These are phyloP conservation scores for Orthosia cruda DNA, from an alignment of 2,888 invertebrate species.

Conservation along the genomic window DNA sequence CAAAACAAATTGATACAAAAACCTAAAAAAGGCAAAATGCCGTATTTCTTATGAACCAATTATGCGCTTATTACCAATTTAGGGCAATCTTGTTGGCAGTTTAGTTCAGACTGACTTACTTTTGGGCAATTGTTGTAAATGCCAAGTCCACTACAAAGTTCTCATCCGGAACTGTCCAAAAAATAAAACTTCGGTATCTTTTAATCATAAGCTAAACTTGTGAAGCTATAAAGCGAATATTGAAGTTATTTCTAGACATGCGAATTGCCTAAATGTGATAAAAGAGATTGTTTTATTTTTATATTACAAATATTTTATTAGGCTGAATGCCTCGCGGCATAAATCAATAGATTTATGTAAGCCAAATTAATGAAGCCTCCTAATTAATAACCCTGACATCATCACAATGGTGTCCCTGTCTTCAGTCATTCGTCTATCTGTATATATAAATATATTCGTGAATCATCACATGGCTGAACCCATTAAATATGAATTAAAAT, in stretches of 20 bases:
- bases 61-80: conserved; percentile 47
- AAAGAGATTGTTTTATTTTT: background rate
- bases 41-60: conserved; percentile 22
- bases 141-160: background rate
- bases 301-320: background rate
- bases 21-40: conserved; percentile 10
- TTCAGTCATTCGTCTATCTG: conserved; percentile 32
- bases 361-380: conserved; percentile 48
- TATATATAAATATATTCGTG: conserved; percentile 58
- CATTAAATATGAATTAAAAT: conserved; percentile 66
- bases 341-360: conserved; percentile 56
- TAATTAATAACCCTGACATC: conserved; percentile 68
- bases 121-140: conserved; percentile 36
- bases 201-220: background rate
- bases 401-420: conserved; percentile 48
- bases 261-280: background rate
- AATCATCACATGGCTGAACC: conserved; percentile 65
- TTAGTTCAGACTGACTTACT: conserved; percentile 15
- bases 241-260: background rate
- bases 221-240: background rate
- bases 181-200: background rate
- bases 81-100: conserved; percentile 31
- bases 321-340: conserved; percentile 37
- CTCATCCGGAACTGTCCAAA: conserved; percentile 1
- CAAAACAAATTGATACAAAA: conserved; percentile 5